phyloP scores from a whole-genome alignment of 2,888 invertebrate genomes.

The Arrhopalites spinosus region DNA sequence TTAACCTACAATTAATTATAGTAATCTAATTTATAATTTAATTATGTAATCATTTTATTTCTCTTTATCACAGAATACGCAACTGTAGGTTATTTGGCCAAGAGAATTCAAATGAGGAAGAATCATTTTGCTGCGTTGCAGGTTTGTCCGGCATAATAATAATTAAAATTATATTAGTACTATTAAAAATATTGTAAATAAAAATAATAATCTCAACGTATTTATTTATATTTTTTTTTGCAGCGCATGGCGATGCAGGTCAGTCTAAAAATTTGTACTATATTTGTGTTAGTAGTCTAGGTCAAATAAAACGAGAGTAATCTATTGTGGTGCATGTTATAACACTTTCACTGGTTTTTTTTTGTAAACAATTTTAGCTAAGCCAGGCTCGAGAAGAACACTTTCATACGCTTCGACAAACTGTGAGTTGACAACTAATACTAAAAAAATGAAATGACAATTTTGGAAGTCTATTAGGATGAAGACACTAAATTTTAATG shows the following conservation, averaged over 20 bases:
- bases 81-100: constrained; percentile 95
- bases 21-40: too few species aligned
- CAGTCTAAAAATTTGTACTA: background rate
- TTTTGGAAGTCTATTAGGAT: background rate
- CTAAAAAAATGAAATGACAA: background rate
- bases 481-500: background rate
- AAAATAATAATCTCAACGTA: too few species aligned
- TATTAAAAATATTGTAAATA: too few species aligned
- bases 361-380: too few species aligned
- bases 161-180: background rate
- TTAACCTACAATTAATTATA: background rate
- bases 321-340: too few species aligned
- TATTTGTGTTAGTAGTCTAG: too few species aligned
- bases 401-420: constrained; percentile 44
- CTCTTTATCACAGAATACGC: constrained; percentile 96
- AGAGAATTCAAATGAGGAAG: constrained; percentile 94
- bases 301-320: too few species aligned
- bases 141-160: too few species aligned
- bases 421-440: constrained; percentile 6
- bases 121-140: constrained; percentile 87
- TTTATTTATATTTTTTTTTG: background rate
- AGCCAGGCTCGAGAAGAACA: constrained; percentile 40
- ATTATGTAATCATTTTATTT: too few species aligned
- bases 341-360: too few species aligned
- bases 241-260: background rate